Evolutionary conservation across 1,140 invertebrate species (phyloP).

Genomic region (Apis dorsata): DNA sequence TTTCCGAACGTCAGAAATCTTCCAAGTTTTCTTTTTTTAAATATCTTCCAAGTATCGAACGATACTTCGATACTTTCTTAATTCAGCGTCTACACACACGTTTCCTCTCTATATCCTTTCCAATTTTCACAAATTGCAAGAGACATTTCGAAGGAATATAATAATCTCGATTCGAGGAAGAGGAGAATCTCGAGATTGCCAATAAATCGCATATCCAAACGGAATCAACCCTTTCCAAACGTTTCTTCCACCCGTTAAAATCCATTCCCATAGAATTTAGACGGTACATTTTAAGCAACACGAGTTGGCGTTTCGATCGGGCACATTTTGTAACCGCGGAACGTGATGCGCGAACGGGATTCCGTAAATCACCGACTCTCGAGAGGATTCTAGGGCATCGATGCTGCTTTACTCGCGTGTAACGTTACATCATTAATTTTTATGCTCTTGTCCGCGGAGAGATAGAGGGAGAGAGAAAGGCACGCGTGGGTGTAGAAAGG

Average conservation of each 20-base stretch:
- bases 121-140: not conserved
- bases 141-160: not conserved
- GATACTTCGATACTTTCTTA: not conserved
- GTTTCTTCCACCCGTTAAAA: not conserved
- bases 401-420: not conserved
- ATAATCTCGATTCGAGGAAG: too few species aligned
- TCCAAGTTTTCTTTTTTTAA: too few species aligned
- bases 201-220: not conserved
- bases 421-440: slow-evolving; percentile 27
- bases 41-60: not conserved
- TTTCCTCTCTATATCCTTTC: too few species aligned
- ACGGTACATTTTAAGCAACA: not conserved
- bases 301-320: not conserved
- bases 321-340: slow-evolving; percentile 21
- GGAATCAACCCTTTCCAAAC: not conserved
- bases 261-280: not conserved
- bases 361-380: slow-evolving; percentile 33
- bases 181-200: not conserved
- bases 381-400: slow-evolving; percentile 27
- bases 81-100: too few species aligned
- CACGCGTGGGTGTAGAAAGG: slow-evolving; percentile 42
- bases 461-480: not conserved
- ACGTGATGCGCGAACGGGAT: slow-evolving; percentile 4
- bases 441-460: slow-evolving; percentile 6
- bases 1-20: not conserved